These are phyloP conservation scores for Xiphophorus hellerii DNA, from an alignment of 2,113 vertebrate species.

Conservation along the genomic window DNA sequence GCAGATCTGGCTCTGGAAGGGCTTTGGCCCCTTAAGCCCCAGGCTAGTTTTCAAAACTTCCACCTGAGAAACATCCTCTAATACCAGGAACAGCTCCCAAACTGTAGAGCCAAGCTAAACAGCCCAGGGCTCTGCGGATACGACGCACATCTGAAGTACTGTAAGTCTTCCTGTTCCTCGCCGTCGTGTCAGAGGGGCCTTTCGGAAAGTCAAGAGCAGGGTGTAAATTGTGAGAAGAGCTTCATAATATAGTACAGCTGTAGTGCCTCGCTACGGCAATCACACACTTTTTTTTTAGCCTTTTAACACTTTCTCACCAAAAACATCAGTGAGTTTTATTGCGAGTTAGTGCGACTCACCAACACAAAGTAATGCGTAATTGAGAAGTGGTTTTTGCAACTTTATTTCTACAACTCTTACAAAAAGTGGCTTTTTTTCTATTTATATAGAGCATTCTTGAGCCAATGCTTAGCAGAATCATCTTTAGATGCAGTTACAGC, in stretches of 20 bases:
- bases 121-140: neutral
- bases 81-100: neutral
- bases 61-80: constrained; percentile 1
- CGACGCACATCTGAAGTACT: neutral
- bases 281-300: neutral
- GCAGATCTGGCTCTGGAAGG: constrained; percentile 1
- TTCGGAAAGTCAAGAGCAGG: neutral
- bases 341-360: neutral
- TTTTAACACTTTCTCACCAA: neutral
- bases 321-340: neutral
- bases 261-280: neutral
- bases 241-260: neutral
- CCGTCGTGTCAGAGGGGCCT: too few species aligned
- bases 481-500: too few species aligned
- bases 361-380: neutral
- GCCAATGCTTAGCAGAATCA: too few species aligned
- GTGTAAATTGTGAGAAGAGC: neutral
- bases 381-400: too few species aligned
- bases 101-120: neutral
- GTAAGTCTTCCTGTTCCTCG: neutral
- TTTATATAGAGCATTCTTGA: too few species aligned
- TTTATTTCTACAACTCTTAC: neutral
- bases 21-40: constrained; percentile 7
- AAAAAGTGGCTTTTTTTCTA: too few species aligned
- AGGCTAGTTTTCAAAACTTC: neutral